phyloP scores from a whole-genome alignment of 2,888 invertebrate genomes.

The Bedellia somnulentella region DNA sequence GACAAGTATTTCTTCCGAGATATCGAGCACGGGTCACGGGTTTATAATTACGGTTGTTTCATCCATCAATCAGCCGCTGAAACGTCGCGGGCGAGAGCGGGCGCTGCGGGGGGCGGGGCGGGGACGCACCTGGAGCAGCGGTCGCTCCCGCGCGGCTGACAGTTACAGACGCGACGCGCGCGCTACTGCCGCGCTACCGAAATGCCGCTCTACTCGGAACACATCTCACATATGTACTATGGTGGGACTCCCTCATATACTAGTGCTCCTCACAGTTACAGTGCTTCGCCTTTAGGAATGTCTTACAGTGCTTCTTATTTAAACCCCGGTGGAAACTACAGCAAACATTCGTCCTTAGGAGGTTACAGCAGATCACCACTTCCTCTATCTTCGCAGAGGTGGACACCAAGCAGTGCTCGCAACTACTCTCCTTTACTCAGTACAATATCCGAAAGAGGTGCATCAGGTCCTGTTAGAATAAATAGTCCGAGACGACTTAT shows the following conservation, averaged over 20 bases:
- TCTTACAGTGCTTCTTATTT: constrained; percentile 54
- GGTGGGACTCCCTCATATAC: constrained; percentile 51
- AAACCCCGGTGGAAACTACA: constrained; percentile 47
- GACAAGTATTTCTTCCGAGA: no score
- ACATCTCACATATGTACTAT: constrained; percentile 63
- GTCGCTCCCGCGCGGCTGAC: constrained; percentile 7
- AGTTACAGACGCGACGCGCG: constrained; percentile 14
- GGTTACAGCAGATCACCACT: constrained; percentile 58
- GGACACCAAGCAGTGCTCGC: constrained; percentile 33
- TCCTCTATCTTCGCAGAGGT: constrained; percentile 36
- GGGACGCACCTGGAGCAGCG: constrained; percentile 20
- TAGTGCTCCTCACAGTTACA: constrained; percentile 48
- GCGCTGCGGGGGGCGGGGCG: constrained; percentile 15
- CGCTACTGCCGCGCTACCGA: constrained; percentile 23
- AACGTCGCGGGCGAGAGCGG: constrained; percentile 15
- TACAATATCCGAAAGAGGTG: constrained; percentile 64
- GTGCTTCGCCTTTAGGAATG: constrained; percentile 31
- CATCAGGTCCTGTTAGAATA: constrained; percentile 36
- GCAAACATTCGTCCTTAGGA: constrained; percentile 49
- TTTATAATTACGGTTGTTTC: constrained; percentile 37
- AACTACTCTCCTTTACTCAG: constrained; percentile 74
- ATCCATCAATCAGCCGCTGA: constrained; percentile 47
- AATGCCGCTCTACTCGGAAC: constrained; percentile 73
- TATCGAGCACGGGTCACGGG: constrained; percentile 5
- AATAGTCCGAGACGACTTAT: constrained; percentile 48